These are phyloP conservation scores for Uropsilus gracilis DNA, from an alignment of 2,113 vertebrate species.

Conservation along the genomic window DNA sequence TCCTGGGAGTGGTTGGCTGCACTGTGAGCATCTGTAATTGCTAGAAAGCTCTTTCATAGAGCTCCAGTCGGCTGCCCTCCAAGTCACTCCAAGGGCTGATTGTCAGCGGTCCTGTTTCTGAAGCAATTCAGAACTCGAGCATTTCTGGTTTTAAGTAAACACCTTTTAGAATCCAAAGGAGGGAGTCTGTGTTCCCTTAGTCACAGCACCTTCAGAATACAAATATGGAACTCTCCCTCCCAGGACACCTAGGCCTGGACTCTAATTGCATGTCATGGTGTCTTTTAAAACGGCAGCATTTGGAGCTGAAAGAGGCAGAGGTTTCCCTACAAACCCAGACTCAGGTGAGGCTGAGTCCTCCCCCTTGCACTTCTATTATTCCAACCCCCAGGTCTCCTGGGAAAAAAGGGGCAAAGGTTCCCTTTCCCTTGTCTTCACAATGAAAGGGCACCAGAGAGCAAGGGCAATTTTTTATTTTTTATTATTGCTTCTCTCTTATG, in stretches of 20 bases:
- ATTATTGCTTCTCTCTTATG: neutral
- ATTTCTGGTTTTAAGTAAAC: neutral
- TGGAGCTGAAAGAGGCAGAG: neutral
- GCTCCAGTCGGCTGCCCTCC: neutral
- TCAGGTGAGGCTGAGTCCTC: neutral
- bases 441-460: neutral
- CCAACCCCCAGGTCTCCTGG: neutral
- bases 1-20: neutral
- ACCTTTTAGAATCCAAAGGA: neutral
- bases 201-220: neutral
- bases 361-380: neutral
- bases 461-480: neutral
- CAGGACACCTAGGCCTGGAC: neutral
- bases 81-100: neutral
- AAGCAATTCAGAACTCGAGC: neutral
- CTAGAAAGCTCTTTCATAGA: neutral
- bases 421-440: neutral
- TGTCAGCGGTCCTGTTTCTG: neutral
- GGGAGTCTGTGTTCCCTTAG: accelerated
- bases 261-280: neutral
- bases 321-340: neutral
- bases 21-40: neutral
- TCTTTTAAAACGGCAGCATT: neutral
- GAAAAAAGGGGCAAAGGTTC: neutral
- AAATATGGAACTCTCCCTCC: neutral